Conservation (phyloP, 1,140 invertebrate species). For the Lanistes nyassanus region DNA sequence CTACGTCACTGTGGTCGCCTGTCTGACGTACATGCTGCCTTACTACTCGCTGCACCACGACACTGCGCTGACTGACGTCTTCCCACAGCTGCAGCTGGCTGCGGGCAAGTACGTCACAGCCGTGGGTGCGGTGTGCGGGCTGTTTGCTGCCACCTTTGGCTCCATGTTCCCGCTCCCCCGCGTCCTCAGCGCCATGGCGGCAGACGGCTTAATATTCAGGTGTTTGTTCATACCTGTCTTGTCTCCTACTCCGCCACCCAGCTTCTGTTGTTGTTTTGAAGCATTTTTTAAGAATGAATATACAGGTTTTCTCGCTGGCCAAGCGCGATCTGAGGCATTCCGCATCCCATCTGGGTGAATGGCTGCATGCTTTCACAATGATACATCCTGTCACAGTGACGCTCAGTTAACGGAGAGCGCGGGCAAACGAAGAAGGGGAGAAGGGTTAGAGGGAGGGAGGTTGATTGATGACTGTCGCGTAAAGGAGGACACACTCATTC, state of each 20-base stretch:
- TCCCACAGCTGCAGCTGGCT: slow-evolving; percentile 72
- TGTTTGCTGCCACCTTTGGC: slow-evolving; percentile 80
- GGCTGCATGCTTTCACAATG: too few species aligned
- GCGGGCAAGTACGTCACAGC: slow-evolving; percentile 80
- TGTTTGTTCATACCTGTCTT: slow-evolving; percentile 42
- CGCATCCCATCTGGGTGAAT: too few species aligned
- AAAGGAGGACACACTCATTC: too few species aligned
- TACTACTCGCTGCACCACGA: slow-evolving; percentile 86
- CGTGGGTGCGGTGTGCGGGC: slow-evolving; percentile 74
- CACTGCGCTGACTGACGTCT: slow-evolving; percentile 85
- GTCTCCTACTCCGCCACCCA: neutral
- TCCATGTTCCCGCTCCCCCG: slow-evolving; percentile 90
- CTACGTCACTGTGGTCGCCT: slow-evolving; percentile 86
- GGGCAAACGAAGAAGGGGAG: too few species aligned
- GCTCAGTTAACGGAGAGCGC: too few species aligned
- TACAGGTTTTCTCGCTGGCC: too few species aligned
- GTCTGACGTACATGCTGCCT: slow-evolving; percentile 89
- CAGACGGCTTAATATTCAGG: slow-evolving; percentile 86
- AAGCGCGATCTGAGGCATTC: too few species aligned
- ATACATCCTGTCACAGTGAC: too few species aligned
- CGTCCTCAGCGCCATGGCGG: slow-evolving; percentile 89
- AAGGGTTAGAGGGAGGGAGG: too few species aligned
- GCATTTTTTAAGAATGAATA: too few species aligned
- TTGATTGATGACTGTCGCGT: too few species aligned
- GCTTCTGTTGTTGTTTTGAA: too few species aligned